Conservation (phyloP, 2,797 vertebrate genomes). For the Balearica regulorum region DNA sequence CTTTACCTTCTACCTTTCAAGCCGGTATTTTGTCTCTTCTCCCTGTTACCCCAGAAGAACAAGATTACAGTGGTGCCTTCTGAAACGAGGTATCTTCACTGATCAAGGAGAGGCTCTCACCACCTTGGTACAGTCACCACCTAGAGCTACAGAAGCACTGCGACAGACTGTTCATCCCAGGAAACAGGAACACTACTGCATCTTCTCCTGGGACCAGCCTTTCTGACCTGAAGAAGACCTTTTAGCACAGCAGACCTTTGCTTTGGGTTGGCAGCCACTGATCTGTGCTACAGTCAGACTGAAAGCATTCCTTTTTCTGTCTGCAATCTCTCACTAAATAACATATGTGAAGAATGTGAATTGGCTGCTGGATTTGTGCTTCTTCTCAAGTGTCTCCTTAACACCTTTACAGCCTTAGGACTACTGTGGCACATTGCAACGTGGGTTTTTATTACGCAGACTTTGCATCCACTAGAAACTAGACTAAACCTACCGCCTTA, state of each 20-base stretch:
- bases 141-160: not conserved
- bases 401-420: not conserved
- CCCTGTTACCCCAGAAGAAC: not conserved
- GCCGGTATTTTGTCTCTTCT: not conserved
- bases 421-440: not conserved
- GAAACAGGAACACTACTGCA: not conserved
- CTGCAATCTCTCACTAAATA: not conserved
- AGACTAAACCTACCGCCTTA: not conserved
- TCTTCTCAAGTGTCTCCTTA: not conserved
- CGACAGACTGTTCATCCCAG: not conserved
- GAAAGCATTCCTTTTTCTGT: not conserved
- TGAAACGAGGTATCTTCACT: not conserved
- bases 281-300: not conserved
- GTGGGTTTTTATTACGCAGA: not conserved
- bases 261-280: not conserved
- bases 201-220: not conserved
- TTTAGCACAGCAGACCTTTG: not conserved
- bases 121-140: not conserved
- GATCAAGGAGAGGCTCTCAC: not conserved
- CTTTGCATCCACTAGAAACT: not conserved
- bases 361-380: not conserved
- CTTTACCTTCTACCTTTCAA: not conserved
- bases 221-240: not conserved
- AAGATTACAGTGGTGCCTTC: not conserved
- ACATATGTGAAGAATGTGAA: rapidly evolving